Conservation (phyloP, 2,113 vertebrate genomes). For the Callochromis pleurospilus region DNA sequence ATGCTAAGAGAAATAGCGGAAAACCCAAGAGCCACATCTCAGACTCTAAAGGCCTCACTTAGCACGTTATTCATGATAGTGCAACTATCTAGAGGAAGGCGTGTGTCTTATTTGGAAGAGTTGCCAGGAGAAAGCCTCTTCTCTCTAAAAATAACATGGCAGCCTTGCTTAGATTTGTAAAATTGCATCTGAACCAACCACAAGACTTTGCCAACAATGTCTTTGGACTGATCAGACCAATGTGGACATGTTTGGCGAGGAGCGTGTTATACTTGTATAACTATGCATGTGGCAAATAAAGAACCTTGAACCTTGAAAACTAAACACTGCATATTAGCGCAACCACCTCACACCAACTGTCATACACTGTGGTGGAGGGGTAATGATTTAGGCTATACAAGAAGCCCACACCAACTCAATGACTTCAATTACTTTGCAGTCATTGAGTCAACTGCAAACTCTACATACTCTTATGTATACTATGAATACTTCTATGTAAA, state of each 20-base stretch:
- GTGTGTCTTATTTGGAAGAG: neutral
- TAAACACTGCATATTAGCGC: neutral
- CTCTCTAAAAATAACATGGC: neutral
- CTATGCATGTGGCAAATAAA: too few species aligned
- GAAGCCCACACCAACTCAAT: neutral
- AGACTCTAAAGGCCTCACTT: neutral
- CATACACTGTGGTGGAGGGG: fast-evolving
- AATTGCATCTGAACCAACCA: neutral
- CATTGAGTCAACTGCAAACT: neutral
- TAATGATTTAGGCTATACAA: neutral
- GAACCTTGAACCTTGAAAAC: neutral
- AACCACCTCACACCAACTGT: neutral
- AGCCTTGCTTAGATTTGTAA: neutral
- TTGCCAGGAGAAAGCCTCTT: neutral
- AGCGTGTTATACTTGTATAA: too few species aligned
- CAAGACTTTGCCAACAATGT: neutral
- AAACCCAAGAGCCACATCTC: neutral
- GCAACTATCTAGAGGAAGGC: neutral
- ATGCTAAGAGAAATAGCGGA: neutral
- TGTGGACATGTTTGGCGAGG: neutral
- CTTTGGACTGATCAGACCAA: neutral
- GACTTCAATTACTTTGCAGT: neutral
- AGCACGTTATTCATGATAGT: neutral
- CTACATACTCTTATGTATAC: neutral
- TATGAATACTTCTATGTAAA: neutral